Evolutionary conservation across 2,888 invertebrate genomes (phyloP), one percentile per base, ranked within the genome.

Genomic region (Lacanobia oleracea): DNA sequence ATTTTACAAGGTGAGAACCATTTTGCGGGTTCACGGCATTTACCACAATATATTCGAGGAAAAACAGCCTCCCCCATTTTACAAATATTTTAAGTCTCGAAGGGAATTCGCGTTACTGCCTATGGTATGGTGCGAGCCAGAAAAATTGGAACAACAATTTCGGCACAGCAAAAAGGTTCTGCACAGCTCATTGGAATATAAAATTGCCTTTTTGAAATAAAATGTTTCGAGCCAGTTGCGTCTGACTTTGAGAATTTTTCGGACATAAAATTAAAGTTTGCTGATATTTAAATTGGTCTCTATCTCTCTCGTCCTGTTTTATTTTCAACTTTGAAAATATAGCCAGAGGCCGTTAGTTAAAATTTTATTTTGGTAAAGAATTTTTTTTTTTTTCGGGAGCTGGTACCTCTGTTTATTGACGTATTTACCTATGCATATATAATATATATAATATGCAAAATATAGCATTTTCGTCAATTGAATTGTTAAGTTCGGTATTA

Each of bases 51-150:
- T 79, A 78, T 83, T 70, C 67, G 64, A 63, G 51, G 67, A 63
- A 81, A 86, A 87, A 84, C 83, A 87, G 84, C 75, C 83, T 87
- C 85, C 60, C 68, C 86, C 82, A 87, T 89, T 90, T 88, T 83
- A 83, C 82, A 87, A 86, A 88, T 86, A 88, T 89, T 90, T 86
- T 81, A 82, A 84, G 84, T 80, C 83, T 82, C 82, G n/a, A 45
- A 73, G 88, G 88, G 88, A 89, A 86, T 89, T 87, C 80, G 67
- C 69, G 76, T 75, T 75, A 84, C 81, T 76, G 77, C 81, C 79
- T 72, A 74, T 77, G 75, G 77, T 67, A 77, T 72, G 67, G 67
- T 64, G 79, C 23, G 72, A 72, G 54, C 60, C 43, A 48, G 67
- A 78, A 82, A 83, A 87, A 88, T 86, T 86, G 84, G 83, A 88